phyloP scores from a whole-genome alignment of 1,140 invertebrate genomes.

The Drosophila carrolli region DNA sequence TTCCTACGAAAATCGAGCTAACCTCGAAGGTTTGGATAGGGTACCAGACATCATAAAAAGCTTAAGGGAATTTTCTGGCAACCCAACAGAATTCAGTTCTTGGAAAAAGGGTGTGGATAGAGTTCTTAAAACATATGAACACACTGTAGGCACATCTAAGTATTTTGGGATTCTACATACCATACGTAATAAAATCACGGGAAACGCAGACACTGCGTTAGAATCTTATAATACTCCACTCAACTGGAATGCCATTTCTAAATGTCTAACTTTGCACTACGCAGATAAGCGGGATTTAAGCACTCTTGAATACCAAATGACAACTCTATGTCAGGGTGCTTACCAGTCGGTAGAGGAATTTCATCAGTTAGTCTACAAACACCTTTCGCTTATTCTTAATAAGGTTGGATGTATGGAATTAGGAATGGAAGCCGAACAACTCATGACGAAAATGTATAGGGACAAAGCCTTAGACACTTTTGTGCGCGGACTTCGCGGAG shows the following conservation, averaged over 20 bases:
- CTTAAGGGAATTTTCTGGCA: slow-evolving; percentile 10
- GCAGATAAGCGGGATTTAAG: slow-evolving; percentile 36
- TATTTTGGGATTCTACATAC: slow-evolving; percentile 42
- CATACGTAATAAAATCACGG: slow-evolving; percentile 38
- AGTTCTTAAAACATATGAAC: too few species aligned
- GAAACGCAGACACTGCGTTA: slow-evolving; percentile 25
- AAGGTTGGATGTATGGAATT: slow-evolving; percentile 32
- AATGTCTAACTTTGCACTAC: slow-evolving; percentile 33
- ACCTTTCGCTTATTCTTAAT: slow-evolving; percentile 42
- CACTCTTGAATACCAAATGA: slow-evolving; percentile 36
- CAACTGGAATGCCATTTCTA: slow-evolving; percentile 28
- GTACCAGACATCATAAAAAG: slow-evolving; percentile 15
- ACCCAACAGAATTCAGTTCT: not conserved
- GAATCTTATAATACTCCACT: slow-evolving; percentile 41
- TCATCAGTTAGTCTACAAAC: slow-evolving; percentile 37
- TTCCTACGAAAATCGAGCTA: not conserved
- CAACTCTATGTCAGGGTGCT: slow-evolving; percentile 6
- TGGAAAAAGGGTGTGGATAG: slow-evolving; percentile 21
- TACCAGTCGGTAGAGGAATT: slow-evolving; percentile 35
- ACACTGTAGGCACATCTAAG: slow-evolving; percentile 18
- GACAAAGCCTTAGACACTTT: slow-evolving; percentile 38
- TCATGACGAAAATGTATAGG: slow-evolving; percentile 26
- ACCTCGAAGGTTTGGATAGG: slow-evolving; percentile 9
- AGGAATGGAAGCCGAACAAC: slow-evolving; percentile 7
- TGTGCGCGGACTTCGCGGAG: slow-evolving; percentile 9